Evolutionary conservation across 2,797 vertebrate genomes (phyloP), one percentile per base, ranked within the genome.

Genomic region (Rhinoraja longicauda): DNA sequence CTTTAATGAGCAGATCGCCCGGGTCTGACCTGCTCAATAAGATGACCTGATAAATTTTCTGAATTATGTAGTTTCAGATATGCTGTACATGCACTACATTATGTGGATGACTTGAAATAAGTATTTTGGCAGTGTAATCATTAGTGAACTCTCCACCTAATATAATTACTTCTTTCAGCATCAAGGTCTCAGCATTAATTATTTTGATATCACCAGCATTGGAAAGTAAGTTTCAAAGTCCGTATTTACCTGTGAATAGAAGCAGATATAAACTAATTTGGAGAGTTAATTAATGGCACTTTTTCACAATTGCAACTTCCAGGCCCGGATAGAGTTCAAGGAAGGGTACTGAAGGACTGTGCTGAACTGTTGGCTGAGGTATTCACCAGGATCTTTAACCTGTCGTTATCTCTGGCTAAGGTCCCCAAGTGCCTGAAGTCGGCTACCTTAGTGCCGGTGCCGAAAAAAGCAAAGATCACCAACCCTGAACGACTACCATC

Each of bases 181-280:
- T 57, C 81, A 53, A 39, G 26, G 45, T 84, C 81, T 36, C 29
- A 29, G 81, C 45, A 53, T 15, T 4, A 39, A 78, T 84, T 59
- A 21, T 45, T 82, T 82, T 82, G 17, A 82, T 82, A 53, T 84
- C 45, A 57, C 29, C 10, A 19, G 26, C 53, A 53, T 12, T 26
- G 81, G 21, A 84, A 84, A 29, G 39, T 17, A 84, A 24, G 24
- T 39, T 84, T 84, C 24, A 84, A 84, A 84, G 81, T 84, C 79
- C 36, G 81, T 81, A 36, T 81, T 81, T 77, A 81, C 39, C 79
- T 81, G 15, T 53, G 24, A 82, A 39, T 82, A 57, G 53, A 45
- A 57, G 21, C 81, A 53, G 81, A 78, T 45, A 57, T 84, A 53
- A 12, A 26, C 1, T 53, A 32, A 36, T 81, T 81, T 81, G 78